Evolutionary conservation across 1,140 invertebrate species (phyloP), one percentile per base, ranked within the genome.

Genomic region (Drosophila cardini): DNA sequence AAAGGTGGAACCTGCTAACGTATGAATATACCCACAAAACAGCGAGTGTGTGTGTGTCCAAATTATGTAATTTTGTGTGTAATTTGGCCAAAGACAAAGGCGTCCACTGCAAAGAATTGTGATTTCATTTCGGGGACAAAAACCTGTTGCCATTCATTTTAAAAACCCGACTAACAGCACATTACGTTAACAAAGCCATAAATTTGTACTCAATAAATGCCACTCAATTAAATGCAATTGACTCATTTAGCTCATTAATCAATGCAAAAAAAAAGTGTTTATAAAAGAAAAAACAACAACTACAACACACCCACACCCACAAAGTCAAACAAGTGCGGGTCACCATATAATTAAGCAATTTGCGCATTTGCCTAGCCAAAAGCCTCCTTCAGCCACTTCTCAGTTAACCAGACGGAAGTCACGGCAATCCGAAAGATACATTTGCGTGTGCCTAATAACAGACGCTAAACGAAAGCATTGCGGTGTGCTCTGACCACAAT

Each of bases 211-310:
- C 46, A 60, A 30, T 13, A 80, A 77, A 61, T 82, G 76, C 75
- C 80, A 53, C 71, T 45, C 68, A 52, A 75, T 71, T 75, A 61
- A 65, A 45, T 34, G 15, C 71, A 46, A 74, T 70, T 57, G 50
- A 56, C 72, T 84, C 76, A 84, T 72, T 83, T 79, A 58, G 61
- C 43, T 72, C 72, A 83, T 84, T 84, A 83, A 73, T 69, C 71
- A 75, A 75, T 75, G 67, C 34, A 62, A 61, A 26, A 26, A 26
- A 21, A 26, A 26, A 26, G 4, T 26, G 21, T 26, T 26, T 26
- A 26, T 4, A 26, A 26, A 26, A 26, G n/a, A n/a, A n/a, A n/a
- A n/a, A n/a, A n/a, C n/a, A n/a, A 64, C 63, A 1, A 21, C 50
- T 32, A n/a, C 9, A 53, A 11, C 56, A 64, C 68, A 52, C 62